These are phyloP conservation scores for Microcaecilia unicolor DNA, from an alignment of 2,797 vertebrate genomes.

Conservation along the genomic window DNA sequence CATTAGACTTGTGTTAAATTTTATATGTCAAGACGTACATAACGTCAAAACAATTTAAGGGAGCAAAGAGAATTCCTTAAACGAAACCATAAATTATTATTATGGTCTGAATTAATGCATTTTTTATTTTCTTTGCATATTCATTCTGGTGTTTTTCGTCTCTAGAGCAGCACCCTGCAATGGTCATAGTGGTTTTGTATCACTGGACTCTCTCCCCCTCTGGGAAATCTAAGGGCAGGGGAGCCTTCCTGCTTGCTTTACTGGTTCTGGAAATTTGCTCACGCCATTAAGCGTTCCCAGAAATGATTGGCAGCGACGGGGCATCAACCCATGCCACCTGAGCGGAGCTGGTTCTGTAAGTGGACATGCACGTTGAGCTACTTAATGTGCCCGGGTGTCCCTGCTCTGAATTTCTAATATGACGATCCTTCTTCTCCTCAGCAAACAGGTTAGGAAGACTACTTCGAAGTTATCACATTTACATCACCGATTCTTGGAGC, in stretches of 20 bases:
- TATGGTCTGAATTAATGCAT: neutral
- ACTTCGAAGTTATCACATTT: no score
- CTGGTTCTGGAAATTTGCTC: neutral
- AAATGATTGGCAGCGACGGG: neutral
- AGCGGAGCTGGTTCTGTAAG: neutral
- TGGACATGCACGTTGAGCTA: neutral
- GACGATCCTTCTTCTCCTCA: no score
- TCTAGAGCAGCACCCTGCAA: neutral
- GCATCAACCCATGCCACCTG: neutral
- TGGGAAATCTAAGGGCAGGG: constrained; percentile 1
- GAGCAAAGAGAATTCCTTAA: neutral
- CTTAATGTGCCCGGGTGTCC: neutral
- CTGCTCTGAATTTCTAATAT: neutral
- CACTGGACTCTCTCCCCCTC: neutral
- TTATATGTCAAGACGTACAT: constrained; percentile 8
- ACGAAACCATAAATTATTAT: constrained; percentile 2
- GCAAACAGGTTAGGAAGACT: no score
- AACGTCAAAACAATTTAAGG: constrained; percentile 5
- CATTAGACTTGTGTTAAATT: constrained; percentile 26
- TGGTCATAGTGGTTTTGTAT: neutral
- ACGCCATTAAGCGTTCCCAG: neutral
- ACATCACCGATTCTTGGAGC: no score
- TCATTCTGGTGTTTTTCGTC: neutral
- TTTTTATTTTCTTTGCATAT: no score
- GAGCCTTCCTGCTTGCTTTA: neutral